Evolutionary conservation across 2,797 vertebrate species (phyloP), one percentile per base, ranked within the genome.

Genomic region (Pyrocephalus nanus): DNA sequence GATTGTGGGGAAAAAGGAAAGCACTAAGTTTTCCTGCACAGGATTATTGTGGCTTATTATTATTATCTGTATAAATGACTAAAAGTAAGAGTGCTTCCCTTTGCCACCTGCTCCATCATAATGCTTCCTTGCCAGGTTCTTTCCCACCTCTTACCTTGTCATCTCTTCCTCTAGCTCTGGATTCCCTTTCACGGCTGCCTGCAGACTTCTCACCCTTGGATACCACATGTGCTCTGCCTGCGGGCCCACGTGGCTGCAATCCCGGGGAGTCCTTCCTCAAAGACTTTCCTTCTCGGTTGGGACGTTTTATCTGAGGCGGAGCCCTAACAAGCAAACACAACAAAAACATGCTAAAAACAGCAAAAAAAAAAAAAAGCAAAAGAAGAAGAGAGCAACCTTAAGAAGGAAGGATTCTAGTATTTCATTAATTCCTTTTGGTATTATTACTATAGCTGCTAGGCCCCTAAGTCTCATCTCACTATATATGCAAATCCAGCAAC

Each of bases 221-320:
- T 53, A 98, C 98, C 1, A 96, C 93, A 25, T 98, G 99, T 19
- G 97, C 97, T 60, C 98, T 98, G 47, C 98, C 98, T 2, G 76
- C 97, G 0, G 98, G 98, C 15, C 98, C 98, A 0, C 98, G 98
- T 76, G 98, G 98, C 94, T 99, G 99, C 74, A 98, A 92, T 22
- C 97, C 98, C 10, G 98, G 98, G 1, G 98, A 98, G 6, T 99
- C 99, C 94, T 98, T 99, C 95, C 98, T 98, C 95, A 98, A 97
- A 60, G 98, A 97, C 78, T 99, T 99, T 47, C 97, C 96, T 75
- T 98, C 98, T 90, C 97, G 98, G 96, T 92, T 99, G 57, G 98
- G 98, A 48, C 99, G 98, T 97, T 98, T 98, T 86, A 98, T 97
- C 72, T 98, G 98, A 93, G 98, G 97, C 65, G 98, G 98, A 97